phyloP scores from a whole-genome alignment of 2,113 vertebrate genomes.

The Atherinomorus stipes region DNA sequence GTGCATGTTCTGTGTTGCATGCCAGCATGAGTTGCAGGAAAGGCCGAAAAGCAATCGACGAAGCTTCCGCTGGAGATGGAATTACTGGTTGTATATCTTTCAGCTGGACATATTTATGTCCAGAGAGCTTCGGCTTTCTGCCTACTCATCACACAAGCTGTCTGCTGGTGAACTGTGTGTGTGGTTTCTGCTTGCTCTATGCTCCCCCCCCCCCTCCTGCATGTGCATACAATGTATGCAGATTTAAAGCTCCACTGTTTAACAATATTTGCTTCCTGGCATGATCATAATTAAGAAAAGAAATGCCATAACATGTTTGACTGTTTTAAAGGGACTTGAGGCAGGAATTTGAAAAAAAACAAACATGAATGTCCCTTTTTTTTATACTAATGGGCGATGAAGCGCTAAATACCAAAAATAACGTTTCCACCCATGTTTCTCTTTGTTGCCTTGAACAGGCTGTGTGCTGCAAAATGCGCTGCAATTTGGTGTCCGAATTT shows the following conservation, averaged over 20 bases:
- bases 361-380: too few relatives aligned
- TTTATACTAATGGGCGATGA: too few relatives aligned
- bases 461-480: too few relatives aligned
- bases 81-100: conserved; percentile 72
- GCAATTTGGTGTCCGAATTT: too few relatives aligned
- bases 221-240: not conserved
- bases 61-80: conserved; percentile 66
- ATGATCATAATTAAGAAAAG: not conserved
- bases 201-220: not conserved
- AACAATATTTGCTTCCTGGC: not conserved
- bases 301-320: not conserved
- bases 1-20: conserved; percentile 29
- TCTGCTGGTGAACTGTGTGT: conserved; percentile 22
- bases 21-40: conserved; percentile 35
- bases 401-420: too few relatives aligned
- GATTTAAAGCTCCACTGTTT: not conserved
- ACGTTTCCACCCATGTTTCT: too few relatives aligned
- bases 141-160: conserved; percentile 71
- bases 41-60: conserved; percentile 62
- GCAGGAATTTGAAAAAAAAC: too few relatives aligned
- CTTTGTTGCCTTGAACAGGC: too few relatives aligned
- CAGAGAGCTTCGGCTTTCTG: conserved; percentile 67
- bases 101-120: conserved; percentile 73
- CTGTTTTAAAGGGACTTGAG: too few relatives aligned
- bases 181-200: conserved; percentile 14